Conservation (phyloP, 2,888 invertebrate species). For the Polydrusus tereticollis region DNA sequence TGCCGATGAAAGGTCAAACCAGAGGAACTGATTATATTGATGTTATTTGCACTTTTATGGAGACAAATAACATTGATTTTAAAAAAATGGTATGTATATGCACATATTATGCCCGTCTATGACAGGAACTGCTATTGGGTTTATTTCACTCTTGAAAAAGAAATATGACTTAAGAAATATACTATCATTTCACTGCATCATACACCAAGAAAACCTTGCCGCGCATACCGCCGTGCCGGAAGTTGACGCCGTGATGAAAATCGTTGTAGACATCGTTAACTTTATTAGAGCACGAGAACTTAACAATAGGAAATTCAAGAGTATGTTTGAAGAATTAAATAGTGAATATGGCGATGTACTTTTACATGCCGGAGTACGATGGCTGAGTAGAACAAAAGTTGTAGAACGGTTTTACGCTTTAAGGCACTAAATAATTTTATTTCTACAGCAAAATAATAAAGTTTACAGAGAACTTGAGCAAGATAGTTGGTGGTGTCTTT, state of each 20-base stretch:
- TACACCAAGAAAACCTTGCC: neutral
- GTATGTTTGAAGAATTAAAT: slow-evolving; percentile 30
- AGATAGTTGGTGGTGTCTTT: slow-evolving; percentile 35
- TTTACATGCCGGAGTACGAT: slow-evolving; percentile 28
- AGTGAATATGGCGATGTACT: slow-evolving; percentile 36
- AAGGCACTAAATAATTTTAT: slow-evolving; percentile 10
- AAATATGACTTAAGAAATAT: neutral
- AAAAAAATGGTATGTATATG: too few relatives aligned
- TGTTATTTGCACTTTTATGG: too few relatives aligned
- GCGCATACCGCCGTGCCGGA: neutral
- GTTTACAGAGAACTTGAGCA: slow-evolving; percentile 27
- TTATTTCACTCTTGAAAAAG: neutral
- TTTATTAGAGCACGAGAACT: slow-evolving; percentile 1
- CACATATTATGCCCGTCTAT: too few relatives aligned
- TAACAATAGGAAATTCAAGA: slow-evolving; percentile 10
- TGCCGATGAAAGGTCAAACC: too few relatives aligned
- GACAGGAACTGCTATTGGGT: too few relatives aligned
- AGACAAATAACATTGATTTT: too few relatives aligned
- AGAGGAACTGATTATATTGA: too few relatives aligned
- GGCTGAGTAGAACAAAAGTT: slow-evolving; percentile 39
- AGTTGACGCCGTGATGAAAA: too few relatives aligned
- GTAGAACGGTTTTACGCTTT: slow-evolving; percentile 36
- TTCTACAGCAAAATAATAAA: slow-evolving; percentile 33
- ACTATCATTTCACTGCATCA: neutral
- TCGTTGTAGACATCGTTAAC: too few relatives aligned